Evolutionary conservation across 2,888 invertebrate species (phyloP).

Genomic region (Tricholauxania praeusta): DNA sequence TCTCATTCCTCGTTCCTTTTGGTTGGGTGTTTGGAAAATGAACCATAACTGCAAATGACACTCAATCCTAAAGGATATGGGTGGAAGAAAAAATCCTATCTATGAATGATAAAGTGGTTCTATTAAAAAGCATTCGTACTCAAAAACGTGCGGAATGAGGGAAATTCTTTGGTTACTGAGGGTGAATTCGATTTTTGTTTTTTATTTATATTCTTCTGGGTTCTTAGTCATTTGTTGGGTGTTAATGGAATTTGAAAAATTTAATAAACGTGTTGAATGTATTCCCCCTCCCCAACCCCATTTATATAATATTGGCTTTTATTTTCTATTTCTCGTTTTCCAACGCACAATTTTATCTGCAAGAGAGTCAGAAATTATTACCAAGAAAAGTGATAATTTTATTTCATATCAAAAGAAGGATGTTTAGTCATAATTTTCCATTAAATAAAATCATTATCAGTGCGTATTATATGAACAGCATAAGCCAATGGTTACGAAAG

Average conservation of each 20-base stretch:
- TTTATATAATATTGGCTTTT: not conserved
- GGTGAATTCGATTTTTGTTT: conserved; percentile 34
- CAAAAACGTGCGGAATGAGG: conserved; percentile 20
- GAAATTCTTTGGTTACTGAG: conserved; percentile 19
- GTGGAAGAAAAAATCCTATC: conserved; percentile 13
- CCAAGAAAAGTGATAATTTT: no score
- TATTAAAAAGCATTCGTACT: conserved; percentile 27
- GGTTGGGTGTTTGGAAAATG: conserved; percentile 16
- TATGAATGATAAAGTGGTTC: conserved; percentile 32
- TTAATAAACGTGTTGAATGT: conserved; percentile 48
- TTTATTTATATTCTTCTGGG: not conserved
- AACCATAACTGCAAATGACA: conserved; percentile 46
- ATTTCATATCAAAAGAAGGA: no score
- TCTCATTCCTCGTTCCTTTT: no score
- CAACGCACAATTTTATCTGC: no score
- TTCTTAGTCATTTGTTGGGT: conserved; percentile 23
- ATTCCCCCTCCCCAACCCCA: not conserved
- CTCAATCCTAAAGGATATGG: conserved; percentile 42
- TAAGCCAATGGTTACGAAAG: not conserved
- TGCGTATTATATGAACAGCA: no score
- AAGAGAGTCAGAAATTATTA: no score
- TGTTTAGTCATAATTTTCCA: no score
- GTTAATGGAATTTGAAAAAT: conserved; percentile 55
- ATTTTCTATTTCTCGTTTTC: not conserved
- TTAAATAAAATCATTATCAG: no score